These are phyloP conservation scores for Parnassius glacialis DNA, from an alignment of 2,888 invertebrate genomes.

Conservation along the genomic window DNA sequence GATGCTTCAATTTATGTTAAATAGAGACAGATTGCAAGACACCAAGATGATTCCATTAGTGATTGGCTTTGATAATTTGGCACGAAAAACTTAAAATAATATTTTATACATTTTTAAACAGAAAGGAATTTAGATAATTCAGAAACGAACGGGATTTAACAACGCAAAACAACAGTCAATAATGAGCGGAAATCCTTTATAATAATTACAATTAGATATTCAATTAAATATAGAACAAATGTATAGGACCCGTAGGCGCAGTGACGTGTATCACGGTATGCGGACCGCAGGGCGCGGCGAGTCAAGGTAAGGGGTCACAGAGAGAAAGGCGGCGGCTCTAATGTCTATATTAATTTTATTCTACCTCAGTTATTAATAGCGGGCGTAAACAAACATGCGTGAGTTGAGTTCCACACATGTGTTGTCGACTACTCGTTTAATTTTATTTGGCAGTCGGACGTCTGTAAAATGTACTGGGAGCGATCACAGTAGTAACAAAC, in stretches of 20 bases:
- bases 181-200: slow-evolving; percentile 25
- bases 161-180: slow-evolving; percentile 4
- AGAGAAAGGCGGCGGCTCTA: slow-evolving; percentile 66
- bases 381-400: slow-evolving; percentile 24
- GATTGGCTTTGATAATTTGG: too few species aligned
- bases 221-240: slow-evolving; percentile 38
- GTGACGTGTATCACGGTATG: slow-evolving; percentile 66
- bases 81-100: too few species aligned
- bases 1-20: too few species aligned
- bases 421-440: slow-evolving; percentile 9
- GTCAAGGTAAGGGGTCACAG: slow-evolving; percentile 75
- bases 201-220: slow-evolving; percentile 29
- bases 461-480: slow-evolving; percentile 18
- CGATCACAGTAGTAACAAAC: too few species aligned
- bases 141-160: slow-evolving; percentile 11
- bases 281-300: slow-evolving; percentile 70
- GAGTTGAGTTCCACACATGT: slow-evolving; percentile 18
- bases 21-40: too few species aligned
- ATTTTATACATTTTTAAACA: background rate
- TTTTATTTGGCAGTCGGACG: slow-evolving; percentile 21
- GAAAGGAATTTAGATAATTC: background rate
- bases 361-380: slow-evolving; percentile 35
- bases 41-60: too few species aligned
- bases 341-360: slow-evolving; percentile 63
- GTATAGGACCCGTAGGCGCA: slow-evolving; percentile 45